phyloP scores from a whole-genome alignment of 2,113 vertebrate species.

The Solea senegalensis region DNA sequence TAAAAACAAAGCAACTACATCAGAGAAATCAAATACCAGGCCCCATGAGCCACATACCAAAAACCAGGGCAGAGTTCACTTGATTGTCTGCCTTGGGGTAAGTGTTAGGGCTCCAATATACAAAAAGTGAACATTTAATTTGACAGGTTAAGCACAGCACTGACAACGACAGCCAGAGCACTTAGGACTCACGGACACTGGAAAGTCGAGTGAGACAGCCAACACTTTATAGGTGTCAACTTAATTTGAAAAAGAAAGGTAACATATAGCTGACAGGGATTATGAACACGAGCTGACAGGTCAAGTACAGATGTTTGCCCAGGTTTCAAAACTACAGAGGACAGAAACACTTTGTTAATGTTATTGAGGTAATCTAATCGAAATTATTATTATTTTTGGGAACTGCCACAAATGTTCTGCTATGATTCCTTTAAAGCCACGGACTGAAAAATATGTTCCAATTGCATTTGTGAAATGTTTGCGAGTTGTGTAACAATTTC shows the following conservation, averaged over 20 bases:
- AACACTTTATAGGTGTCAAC: not conserved
- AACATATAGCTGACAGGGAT: not conserved
- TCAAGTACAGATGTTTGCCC: not conserved
- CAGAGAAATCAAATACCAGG: not conserved
- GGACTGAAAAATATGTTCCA: too few species aligned
- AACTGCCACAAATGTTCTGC: slow-evolving; percentile 38
- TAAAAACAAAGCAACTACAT: slow-evolving; percentile 2
- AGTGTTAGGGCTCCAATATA: not conserved
- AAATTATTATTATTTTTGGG: not conserved
- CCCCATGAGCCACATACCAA: not conserved
- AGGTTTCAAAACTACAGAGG: not conserved
- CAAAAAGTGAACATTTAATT: not conserved
- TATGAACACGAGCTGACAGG: not conserved
- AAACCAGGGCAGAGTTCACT: not conserved
- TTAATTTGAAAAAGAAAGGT: not conserved
- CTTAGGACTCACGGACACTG: not conserved
- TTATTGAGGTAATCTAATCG: not conserved
- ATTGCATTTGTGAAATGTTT: too few species aligned
- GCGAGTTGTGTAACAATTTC: too few species aligned
- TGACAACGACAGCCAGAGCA: not conserved
- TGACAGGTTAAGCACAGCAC: not conserved
- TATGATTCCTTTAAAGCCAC: not conserved
- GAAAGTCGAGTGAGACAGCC: not conserved
- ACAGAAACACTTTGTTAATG: not conserved
- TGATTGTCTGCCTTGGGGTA: not conserved